These are phyloP conservation scores for Rosalia funebris DNA, from an alignment of 2,888 invertebrate genomes.

Conservation along the genomic window DNA sequence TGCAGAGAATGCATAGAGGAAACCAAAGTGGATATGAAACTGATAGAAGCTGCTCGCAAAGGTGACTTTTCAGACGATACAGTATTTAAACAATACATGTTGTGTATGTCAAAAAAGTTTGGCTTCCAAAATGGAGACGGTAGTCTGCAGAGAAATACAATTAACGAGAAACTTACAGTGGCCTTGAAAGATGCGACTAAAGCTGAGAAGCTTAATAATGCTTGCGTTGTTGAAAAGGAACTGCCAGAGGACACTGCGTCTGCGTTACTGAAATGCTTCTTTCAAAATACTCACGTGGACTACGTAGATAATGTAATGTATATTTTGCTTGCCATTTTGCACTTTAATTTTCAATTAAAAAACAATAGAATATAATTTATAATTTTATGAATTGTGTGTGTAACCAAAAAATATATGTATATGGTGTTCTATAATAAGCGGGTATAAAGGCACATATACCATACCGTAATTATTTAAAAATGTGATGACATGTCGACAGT, in stretches of 20 bases:
- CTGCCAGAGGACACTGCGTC: constrained; percentile 21
- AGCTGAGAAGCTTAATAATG: constrained; percentile 24
- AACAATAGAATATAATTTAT: too few relatives aligned
- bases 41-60: constrained; percentile 2
- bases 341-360: too few relatives aligned
- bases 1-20: neutral
- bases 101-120: constrained; percentile 40
- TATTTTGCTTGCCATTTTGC: neutral
- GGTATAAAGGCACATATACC: too few relatives aligned
- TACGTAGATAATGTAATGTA: constrained; percentile 7
- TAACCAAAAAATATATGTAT: too few relatives aligned
- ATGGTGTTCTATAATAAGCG: too few relatives aligned
- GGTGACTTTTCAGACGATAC: constrained; percentile 5
- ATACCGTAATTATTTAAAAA: too few relatives aligned
- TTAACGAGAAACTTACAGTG: constrained; percentile 12
- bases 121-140: constrained; percentile 42
- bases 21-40: neutral
- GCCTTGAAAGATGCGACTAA: constrained; percentile 12
- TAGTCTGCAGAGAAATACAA: constrained; percentile 35
- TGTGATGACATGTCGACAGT: too few relatives aligned
- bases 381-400: too few relatives aligned
- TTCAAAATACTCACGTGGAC: constrained; percentile 1
- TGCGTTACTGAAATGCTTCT: neutral
- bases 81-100: neutral
- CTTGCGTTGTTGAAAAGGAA: constrained; percentile 22